Conservation (phyloP, 2,113 vertebrate species). For the Burhinus oedicnemus region DNA sequence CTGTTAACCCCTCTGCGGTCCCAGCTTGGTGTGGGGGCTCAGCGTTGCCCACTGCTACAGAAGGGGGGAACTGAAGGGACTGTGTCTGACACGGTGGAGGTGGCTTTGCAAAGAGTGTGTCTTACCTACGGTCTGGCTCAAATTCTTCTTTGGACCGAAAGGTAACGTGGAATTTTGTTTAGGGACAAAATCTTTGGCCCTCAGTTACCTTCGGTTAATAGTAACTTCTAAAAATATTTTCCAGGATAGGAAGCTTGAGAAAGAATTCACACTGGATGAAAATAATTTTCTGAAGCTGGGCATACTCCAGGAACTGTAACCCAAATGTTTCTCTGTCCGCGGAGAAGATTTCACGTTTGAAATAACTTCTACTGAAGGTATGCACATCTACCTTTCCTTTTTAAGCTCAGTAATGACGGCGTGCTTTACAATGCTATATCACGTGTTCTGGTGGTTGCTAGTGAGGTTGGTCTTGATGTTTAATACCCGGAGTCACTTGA, state of each 20-base stretch:
- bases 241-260: conserved; percentile 30
- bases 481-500: neutral
- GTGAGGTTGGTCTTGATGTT: neutral
- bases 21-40: rapidly evolving
- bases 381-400: neutral
- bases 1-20: neutral
- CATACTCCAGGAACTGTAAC: conserved; percentile 79
- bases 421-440: rapidly evolving
- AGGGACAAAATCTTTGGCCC: neutral
- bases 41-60: rapidly evolving
- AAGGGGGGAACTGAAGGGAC: neutral
- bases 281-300: conserved; percentile 66
- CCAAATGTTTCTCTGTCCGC: conserved; percentile 87
- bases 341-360: conserved; percentile 79
- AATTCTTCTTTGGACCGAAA: neutral
- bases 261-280: conserved; percentile 74
- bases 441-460: neutral
- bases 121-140: rapidly evolving
- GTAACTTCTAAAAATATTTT: neutral
- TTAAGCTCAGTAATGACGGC: neutral
- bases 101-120: neutral
- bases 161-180: neutral
- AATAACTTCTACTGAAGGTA: conserved; percentile 64
- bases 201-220: neutral
- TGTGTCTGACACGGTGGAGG: rapidly evolving